Base-by-base conservation (phyloP, 2,888 invertebrate genomes). In the Meloe dianella region DNA sequence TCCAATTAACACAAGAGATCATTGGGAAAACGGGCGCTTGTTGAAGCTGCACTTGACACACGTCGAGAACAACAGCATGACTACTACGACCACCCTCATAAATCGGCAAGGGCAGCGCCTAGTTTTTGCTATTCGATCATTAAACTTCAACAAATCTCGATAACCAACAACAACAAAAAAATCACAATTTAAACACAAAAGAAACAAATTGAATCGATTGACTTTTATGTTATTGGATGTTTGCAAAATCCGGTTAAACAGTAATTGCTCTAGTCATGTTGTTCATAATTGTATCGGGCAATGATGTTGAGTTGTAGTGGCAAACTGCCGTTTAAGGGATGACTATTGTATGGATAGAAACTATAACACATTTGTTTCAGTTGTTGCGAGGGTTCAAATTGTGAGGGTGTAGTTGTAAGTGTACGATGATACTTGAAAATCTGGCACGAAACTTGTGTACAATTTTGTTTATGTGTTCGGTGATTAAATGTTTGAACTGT, bases 1-100 rank as follows among this genome's bases (percentile, higher is more conserved):
- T 84, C 83, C 84, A 84, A 84, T 84, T 84, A 83, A 80, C 79
- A 78, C 76, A 76, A 79, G 79, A 79, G 80, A 77, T 80, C 78
- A 80, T 80, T 79, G 79, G 79, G 47, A 47, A 47, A 75, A 78
- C 77, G 77, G 80, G 78, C 74, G 47, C 63, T 77, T 73, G 75
- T 75, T 75, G 79, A 22, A 64, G 78, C 82, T 83, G 83, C 82
- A 82, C 82, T 82, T 83, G 83, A 83, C 83, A 81, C 79, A 83
- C 83, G 83, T 83, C 83, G 80, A 76, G 76, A 79, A 79, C 82
- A 82, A 78, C 68, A 30, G 62, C 69, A 57, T 63, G 64, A 66
- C 68, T 61, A 54, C 58, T 41, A 51, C 67, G 67, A 65, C 73
- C 69, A 70, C 68, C 69, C 22, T 14, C 32, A n/a, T 29, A 58